Evolutionary conservation across 2,888 invertebrate species (phyloP).

Genomic region (Cataglyphis livida): DNA sequence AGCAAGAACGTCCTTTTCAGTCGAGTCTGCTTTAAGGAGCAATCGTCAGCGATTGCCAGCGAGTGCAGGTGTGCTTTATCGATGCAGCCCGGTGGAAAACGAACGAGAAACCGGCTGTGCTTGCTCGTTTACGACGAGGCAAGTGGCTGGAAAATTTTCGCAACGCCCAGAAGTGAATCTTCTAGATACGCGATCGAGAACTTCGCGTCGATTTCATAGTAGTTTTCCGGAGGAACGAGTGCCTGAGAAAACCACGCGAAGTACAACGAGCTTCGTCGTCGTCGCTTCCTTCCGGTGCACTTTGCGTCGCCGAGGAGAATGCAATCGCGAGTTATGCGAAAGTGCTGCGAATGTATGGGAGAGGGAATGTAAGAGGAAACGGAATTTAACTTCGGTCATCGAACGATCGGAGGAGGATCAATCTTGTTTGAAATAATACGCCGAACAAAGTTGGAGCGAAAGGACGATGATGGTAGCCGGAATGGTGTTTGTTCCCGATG

Average conservation of each 20-base stretch:
- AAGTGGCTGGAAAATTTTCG: not conserved
- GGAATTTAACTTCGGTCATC: constrained; percentile 27
- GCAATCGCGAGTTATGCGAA: constrained; percentile 41
- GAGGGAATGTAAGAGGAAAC: not conserved
- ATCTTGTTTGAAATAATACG: constrained; percentile 15
- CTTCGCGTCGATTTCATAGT: not conserved
- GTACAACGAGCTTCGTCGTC: not conserved
- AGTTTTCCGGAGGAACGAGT: constrained; percentile 13
- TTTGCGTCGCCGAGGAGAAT: constrained; percentile 16
- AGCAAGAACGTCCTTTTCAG: not conserved
- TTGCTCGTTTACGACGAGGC: not conserved
- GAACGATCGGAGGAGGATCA: constrained; percentile 1
- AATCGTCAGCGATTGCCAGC: not conserved
- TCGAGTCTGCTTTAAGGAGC: not conserved
- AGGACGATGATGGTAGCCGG: not conserved
- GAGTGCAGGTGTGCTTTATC: not conserved
- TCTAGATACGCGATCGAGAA: not conserved
- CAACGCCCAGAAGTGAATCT: not conserved
- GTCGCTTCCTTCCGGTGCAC: not conserved
- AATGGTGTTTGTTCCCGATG: constrained; percentile 25
- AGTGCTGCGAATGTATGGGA: constrained; percentile 35
- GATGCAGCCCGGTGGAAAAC: not conserved
- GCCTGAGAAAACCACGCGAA: not conserved
- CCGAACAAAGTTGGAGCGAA: constrained; percentile 7
- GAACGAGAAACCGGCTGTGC: not conserved